Evolutionary conservation across 2,113 vertebrate genomes (phyloP).

Genomic region (Melozone crissalis): DNA sequence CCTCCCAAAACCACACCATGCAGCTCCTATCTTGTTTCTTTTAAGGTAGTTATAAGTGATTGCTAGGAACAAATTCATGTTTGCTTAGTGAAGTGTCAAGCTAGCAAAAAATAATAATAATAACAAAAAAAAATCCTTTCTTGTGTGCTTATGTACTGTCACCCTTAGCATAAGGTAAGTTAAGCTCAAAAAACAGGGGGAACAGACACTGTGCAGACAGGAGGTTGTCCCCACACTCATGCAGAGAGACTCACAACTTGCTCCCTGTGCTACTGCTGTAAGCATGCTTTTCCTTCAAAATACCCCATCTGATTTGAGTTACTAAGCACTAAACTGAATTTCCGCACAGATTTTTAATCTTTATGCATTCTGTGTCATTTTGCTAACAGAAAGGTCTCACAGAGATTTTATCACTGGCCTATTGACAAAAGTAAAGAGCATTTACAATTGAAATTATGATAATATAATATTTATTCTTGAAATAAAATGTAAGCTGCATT

Average conservation of each 20-base stretch:
- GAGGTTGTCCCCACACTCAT: neutral
- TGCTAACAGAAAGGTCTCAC: neutral
- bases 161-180: neutral
- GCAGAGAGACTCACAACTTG: fast-evolving
- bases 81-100: neutral
- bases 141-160: neutral
- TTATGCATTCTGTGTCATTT: neutral
- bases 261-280: neutral
- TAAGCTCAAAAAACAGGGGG: neutral
- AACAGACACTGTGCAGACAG: fast-evolving
- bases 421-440: constrained; percentile 24
- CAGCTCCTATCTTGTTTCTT: neutral
- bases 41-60: neutral
- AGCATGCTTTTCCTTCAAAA: neutral
- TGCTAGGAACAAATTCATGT: neutral
- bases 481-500: constrained; percentile 21
- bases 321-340: neutral
- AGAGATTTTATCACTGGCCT: neutral
- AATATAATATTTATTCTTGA: constrained; percentile 36
- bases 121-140: neutral
- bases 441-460: constrained; percentile 56
- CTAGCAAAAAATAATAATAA: neutral
- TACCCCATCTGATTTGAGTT: neutral
- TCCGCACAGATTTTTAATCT: neutral
- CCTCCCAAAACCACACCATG: neutral